Conservation (phyloP, 2,888 invertebrate species). For the Ischnura elegans region DNA sequence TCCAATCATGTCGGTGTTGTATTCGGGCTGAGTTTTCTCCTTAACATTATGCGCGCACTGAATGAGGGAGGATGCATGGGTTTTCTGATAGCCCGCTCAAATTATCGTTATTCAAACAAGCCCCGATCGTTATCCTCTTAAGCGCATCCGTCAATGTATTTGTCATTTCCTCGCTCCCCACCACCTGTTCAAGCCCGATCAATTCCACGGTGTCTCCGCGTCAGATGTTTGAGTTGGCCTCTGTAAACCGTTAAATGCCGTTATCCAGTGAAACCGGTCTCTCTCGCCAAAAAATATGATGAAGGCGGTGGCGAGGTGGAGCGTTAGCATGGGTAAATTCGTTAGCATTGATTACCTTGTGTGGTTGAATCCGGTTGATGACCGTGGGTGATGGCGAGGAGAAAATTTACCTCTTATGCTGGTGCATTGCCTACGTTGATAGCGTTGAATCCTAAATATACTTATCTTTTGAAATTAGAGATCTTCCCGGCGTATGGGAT, state of each 20-base stretch:
- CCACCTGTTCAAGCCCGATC: not conserved
- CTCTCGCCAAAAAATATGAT: not conserved
- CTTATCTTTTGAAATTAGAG: too few relatives aligned
- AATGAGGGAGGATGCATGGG: too few relatives aligned
- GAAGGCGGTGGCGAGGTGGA: not conserved
- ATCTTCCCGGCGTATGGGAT: too few relatives aligned
- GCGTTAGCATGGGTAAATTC: not conserved
- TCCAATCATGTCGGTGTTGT: too few relatives aligned
- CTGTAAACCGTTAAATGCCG: not conserved
- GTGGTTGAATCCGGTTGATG: not conserved
- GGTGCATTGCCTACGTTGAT: too few relatives aligned
- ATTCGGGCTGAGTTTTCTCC: too few relatives aligned
- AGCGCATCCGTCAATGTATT: not conserved
- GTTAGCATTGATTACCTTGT: not conserved
- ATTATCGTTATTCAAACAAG: not conserved
- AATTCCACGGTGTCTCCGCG: not conserved
- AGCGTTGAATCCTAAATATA: too few relatives aligned
- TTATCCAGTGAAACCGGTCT: not conserved
- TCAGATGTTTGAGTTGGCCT: not conserved
- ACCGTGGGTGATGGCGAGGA: not conserved
- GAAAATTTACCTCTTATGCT: too few relatives aligned
- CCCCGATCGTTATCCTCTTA: not conserved
- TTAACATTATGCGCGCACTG: too few relatives aligned
- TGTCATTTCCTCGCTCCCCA: not conserved
- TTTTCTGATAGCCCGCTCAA: not conserved